Evolutionary conservation across 2,888 invertebrate species (phyloP).

Genomic region (Rapana venosa): DNA sequence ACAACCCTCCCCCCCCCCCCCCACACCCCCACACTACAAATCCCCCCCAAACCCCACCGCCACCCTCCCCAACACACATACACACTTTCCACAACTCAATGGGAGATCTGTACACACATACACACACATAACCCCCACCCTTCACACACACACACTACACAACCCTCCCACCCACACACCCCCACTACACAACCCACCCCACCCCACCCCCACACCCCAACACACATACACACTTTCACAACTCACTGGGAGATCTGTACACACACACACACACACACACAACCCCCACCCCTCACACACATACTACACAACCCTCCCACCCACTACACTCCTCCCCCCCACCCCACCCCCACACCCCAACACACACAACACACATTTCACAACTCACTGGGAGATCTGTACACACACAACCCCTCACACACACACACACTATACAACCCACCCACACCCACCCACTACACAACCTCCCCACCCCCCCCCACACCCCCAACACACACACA

Average conservation of each 20-base stretch:
- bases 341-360: too few relatives aligned
- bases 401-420: neutral
- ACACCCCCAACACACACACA: neutral
- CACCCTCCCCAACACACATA: neutral
- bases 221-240: neutral
- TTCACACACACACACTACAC: neutral
- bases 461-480: neutral
- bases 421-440: neutral
- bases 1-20: too few relatives aligned
- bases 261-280: too few relatives aligned
- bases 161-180: too few relatives aligned
- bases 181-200: neutral
- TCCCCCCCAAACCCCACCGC: too few relatives aligned
- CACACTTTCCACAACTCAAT: neutral
- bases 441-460: neutral
- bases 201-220: neutral
- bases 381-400: neutral
- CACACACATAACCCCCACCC: neutral
- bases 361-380: too few relatives aligned
- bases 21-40: neutral
- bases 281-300: too few relatives aligned
- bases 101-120: neutral
- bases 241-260: constrained; percentile 61
- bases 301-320: too few relatives aligned
- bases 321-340: too few relatives aligned